Base-by-base conservation (phyloP, 2,888 invertebrate species). In the Oasisia sp. region DNA sequence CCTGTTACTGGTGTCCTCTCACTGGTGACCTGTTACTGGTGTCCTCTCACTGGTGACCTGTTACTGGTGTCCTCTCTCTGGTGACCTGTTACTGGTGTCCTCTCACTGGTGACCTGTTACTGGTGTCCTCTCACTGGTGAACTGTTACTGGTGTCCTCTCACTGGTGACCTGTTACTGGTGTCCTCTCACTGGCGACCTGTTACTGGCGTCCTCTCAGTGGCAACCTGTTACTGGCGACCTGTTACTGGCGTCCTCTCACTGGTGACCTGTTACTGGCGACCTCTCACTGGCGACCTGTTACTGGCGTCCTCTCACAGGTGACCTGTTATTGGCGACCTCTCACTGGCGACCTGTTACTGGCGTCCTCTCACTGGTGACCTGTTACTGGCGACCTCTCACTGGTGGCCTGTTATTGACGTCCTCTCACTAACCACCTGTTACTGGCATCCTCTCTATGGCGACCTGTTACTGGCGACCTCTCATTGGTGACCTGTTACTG, bases 401-500 rank as follows among this genome's bases (percentile, higher is more conserved):
- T 89, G 14, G 89, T 9, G 14, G 8, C 89, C 89, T 89, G 11
- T 89, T 14, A 89, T 9, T 89, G 89, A 7, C 14, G 89, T 12
- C 32, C 89, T 89, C 11, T 89, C 89, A 50, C 12, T 50, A 8
- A 8, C 50, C 4, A 50, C 50, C 50, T 50, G 4, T 50, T 8
- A 50, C 50, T 50, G 7, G 50, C 50, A 7, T 9, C 50, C 50
- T 50, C 50, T 12, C 50, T 5, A 2, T 89, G 89, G 89, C 8
- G 32, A 32, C 89, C 89, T 89, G 11, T 89, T 14, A 89, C 89
- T 89, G 89, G 89, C 89, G 14, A 0, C 89, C 89, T 89, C 89
- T 14, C 89, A 89, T 9, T 89, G 89, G 89, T 32, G 89, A 89
- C 89, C 89, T 89, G 7, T 90, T 5, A 90, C 90, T 90, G 27